These are phyloP conservation scores for Monochamus saltuarius DNA, from an alignment of 1,140 invertebrate genomes.

Conservation along the genomic window DNA sequence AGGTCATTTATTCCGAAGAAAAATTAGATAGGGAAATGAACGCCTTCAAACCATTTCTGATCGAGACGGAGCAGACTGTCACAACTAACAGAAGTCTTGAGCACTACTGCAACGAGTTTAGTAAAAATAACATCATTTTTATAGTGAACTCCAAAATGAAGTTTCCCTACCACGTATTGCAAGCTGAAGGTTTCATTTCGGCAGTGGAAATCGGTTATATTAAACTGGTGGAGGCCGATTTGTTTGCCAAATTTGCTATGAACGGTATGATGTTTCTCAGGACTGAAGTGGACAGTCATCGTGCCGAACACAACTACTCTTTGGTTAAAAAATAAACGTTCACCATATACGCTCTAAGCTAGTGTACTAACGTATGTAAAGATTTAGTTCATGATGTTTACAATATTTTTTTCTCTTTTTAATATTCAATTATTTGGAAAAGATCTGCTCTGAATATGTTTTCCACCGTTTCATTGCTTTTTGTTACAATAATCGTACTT, in stretches of 20 bases:
- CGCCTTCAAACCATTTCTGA: conserved; percentile 14
- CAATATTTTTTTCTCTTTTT: too few relatives aligned
- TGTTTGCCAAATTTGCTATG: conserved; percentile 7
- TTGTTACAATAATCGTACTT: too few relatives aligned
- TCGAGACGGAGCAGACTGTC: background rate
- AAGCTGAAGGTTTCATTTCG: background rate
- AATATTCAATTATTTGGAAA: too few relatives aligned
- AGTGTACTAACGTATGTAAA: background rate
- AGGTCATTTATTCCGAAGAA: conserved; percentile 6
- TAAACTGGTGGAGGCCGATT: conserved; percentile 5
- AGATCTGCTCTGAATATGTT: too few relatives aligned
- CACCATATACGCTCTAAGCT: background rate
- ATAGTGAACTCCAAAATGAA: background rate
- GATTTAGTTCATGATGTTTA: background rate
- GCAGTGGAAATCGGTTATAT: conserved; percentile 12
- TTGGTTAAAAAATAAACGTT: background rate
- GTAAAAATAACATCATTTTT: conserved; percentile 25
- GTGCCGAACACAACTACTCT: background rate
- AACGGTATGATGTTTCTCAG: background rate
- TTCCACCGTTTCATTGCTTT: too few relatives aligned
- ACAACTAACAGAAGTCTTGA: conserved; percentile 4
- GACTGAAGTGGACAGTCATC: background rate
- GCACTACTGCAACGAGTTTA: background rate
- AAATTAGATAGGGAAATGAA: conserved; percentile 17
- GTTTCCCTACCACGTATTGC: background rate